Percentiles rank a stretch among this genome's conserved stretches.
Evolutionary conservation across 2,113 vertebrate species (phyloP).

Genomic region (Recurvirostra avosetta): DNA sequence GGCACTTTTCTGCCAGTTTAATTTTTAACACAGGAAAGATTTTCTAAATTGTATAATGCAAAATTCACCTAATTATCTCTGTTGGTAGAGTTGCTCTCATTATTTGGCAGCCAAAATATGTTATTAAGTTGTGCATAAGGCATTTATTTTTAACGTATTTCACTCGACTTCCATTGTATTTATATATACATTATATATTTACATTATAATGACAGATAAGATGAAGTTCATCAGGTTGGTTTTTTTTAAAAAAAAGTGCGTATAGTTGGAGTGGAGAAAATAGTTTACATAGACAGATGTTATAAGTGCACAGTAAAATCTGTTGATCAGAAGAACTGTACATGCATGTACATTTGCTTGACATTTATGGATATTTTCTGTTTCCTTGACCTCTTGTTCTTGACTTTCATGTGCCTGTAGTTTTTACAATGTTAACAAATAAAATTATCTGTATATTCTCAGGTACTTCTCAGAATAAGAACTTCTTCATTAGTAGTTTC

Average conservation of each 20-base stretch:
- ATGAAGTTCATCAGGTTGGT: not conserved
- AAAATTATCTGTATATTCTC: not conserved
- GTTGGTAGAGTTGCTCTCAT: not conserved
- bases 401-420: not conserved
- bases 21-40: not conserved
- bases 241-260: not conserved
- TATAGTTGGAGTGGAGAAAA: not conserved
- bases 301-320: not conserved
- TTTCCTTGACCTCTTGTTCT: not conserved
- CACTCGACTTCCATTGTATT: not conserved
- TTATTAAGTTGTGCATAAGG: not conserved
- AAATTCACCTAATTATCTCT: not conserved
- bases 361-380: not conserved
- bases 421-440: not conserved
- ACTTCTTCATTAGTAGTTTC: not conserved
- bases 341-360: not conserved
- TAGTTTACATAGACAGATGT: not conserved
- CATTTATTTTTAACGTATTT: not conserved
- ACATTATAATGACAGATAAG: not conserved
- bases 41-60: not conserved
- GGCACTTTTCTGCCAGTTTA: not conserved
- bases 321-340: not conserved
- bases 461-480: not conserved
- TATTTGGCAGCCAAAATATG: not conserved
- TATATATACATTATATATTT: not conserved